Conservation (phyloP, 1,140 invertebrate genomes). For the Argopecten irradians region DNA sequence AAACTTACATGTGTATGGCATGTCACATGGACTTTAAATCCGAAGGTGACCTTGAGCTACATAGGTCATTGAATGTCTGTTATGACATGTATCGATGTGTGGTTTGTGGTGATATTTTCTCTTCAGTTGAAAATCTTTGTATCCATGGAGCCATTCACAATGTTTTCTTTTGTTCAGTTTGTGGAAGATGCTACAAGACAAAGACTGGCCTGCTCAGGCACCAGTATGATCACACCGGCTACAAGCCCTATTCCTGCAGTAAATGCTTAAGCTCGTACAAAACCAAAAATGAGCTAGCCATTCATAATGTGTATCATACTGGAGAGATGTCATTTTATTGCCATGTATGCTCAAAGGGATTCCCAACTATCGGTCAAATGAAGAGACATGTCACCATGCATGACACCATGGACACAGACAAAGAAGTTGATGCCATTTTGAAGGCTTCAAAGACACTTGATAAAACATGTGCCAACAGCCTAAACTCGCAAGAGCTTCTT, state of each 20-base stretch:
- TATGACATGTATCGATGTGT: not conserved
- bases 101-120: not conserved
- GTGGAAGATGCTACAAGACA: not conserved
- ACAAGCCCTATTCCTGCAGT: not conserved
- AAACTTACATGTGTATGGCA: not conserved
- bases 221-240: not conserved
- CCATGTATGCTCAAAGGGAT: not conserved
- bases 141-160: not conserved
- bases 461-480: not conserved
- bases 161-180: not conserved
- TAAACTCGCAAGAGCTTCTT: not conserved
- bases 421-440: not conserved
- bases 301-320: not conserved
- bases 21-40: not conserved
- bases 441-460: not conserved
- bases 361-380: not conserved
- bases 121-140: not conserved
- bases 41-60: not conserved
- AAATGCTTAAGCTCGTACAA: not conserved
- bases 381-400: not conserved
- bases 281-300: not conserved
- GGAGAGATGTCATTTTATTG: slow-evolving; percentile 1
- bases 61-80: not conserved
- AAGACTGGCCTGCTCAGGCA: not conserved
- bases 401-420: not conserved